Evolutionary conservation across 2,797 vertebrate genomes (phyloP).

Genomic region (Schizopygopsis pylzovi): DNA sequence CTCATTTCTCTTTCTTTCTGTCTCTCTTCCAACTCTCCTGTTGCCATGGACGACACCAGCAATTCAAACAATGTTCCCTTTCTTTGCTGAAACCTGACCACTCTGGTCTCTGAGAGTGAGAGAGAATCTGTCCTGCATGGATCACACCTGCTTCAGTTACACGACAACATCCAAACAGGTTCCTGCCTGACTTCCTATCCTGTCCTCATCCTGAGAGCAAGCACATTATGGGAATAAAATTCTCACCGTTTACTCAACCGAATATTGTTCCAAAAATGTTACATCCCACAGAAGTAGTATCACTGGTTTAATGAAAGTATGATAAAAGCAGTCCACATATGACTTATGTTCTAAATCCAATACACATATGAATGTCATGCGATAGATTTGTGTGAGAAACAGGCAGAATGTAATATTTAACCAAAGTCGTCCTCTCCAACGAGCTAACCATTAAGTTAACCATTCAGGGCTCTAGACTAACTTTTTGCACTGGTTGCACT

Average conservation of each 20-base stretch:
- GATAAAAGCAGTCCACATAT: not conserved
- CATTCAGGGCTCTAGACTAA: too few species aligned
- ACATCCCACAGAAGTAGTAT: not conserved
- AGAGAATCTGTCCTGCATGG: conserved; percentile 25
- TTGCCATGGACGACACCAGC: conserved; percentile 74
- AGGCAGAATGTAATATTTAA: not conserved
- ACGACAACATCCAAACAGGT: conserved; percentile 2
- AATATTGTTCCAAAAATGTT: not conserved
- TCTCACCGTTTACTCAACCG: not conserved
- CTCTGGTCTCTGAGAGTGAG: conserved; percentile 51
- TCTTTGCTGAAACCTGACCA: conserved; percentile 72
- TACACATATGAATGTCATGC: not conserved
- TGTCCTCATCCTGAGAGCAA: not conserved
- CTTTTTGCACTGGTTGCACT: too few species aligned
- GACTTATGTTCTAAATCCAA: not conserved
- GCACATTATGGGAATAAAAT: not conserved
- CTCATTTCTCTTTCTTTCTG: conserved; percentile 44
- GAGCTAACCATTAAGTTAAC: not conserved
- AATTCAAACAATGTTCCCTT: conserved; percentile 73
- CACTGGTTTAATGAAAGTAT: not conserved
- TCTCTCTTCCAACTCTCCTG: conserved; percentile 62
- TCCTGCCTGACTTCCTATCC: conserved; percentile 18
- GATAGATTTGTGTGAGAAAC: not conserved
- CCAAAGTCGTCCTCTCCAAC: not conserved
- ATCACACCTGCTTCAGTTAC: conserved; percentile 41